These are phyloP conservation scores for Poeciliopsis infans DNA, from an alignment of 2,797 vertebrate genomes.

Conservation along the genomic window DNA sequence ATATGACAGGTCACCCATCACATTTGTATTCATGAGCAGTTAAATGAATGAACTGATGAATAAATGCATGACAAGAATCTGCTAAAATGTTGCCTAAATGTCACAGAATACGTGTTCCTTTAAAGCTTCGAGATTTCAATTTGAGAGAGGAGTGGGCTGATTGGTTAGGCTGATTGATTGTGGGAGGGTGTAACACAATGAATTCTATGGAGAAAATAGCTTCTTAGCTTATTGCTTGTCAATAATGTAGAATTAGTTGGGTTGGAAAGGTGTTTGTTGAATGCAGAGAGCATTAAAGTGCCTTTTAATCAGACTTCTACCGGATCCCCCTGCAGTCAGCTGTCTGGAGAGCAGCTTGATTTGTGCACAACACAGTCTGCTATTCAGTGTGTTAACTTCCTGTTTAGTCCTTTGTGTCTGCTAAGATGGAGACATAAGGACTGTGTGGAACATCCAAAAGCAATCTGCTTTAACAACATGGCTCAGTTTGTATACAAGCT, in stretches of 20 bases:
- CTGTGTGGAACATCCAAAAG: constrained; percentile 63
- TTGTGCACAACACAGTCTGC: constrained; percentile 27
- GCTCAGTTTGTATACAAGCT: constrained; percentile 62
- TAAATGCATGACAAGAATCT: constrained; percentile 80
- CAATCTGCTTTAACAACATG: constrained; percentile 70
- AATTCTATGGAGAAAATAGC: constrained; percentile 5
- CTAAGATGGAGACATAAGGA: constrained; percentile 59
- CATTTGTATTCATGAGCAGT: constrained; percentile 81
- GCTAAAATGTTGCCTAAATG: constrained; percentile 77
- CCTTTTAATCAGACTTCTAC: constrained; percentile 20
- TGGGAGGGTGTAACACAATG: constrained; percentile 35
- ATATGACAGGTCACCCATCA: constrained; percentile 67
- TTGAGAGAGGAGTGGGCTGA: constrained; percentile 16
- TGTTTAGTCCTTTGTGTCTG: constrained; percentile 55
- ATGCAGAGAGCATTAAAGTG: constrained; percentile 19
- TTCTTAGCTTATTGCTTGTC: constrained; percentile 3
- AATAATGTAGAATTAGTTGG: constrained; percentile 38
- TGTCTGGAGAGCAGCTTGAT: constrained; percentile 24
- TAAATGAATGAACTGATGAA: constrained; percentile 78
- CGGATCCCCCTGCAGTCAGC: constrained; percentile 12
- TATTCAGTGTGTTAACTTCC: constrained; percentile 44
- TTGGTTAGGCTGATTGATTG: constrained; percentile 42
- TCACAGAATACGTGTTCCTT: constrained; percentile 69
- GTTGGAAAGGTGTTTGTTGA: constrained; percentile 25
- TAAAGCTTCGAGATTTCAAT: constrained; percentile 64